Base-by-base conservation (phyloP, 2,888 invertebrate genomes). In the Stenodera caucasica region DNA sequence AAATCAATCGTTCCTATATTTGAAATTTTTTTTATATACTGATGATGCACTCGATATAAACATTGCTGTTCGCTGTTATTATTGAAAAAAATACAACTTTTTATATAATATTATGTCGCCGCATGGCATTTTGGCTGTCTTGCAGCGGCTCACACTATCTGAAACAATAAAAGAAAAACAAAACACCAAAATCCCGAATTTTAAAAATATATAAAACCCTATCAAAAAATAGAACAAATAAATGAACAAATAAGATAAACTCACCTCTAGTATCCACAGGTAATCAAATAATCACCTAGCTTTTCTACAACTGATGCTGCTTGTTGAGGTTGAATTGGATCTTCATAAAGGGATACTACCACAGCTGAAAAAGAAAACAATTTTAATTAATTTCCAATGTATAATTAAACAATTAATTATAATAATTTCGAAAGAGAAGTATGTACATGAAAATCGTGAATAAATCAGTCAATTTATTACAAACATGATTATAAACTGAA, bases 261-360 rank as follows among this genome's bases (percentile, higher is more conserved):
- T 77, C 69, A 87, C 87, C 87, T 88, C 90, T 94, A 95, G 90
- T 93, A 94, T 89, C 94, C 94, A 89, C 94, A 94, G 86, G 89
- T 90, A 87, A 94, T 89, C 88, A 95, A 91, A 90, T 95, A 95
- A 84, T 95, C 95, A 86, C 95, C 94, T 88, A 95, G 88, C 88
- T 94, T 94, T 89, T 95, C 95, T 84, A 94, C 94, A 84, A 95
- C 93, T 77, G 94, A 94, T 83, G 95, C 95, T 81, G 94, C 94
- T 86, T 95, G 95, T 84, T 95, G 94, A 83, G 95, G 94, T 86
- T 94, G 94, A 84, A 94, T 94, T 81, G 94, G 94, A 85, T 95
- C 94, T 89, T 94, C 93, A 82, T 95, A 95, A 82, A 94, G 88
- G 83, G 94, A 92, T 82, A 95, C 90, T 83, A 95, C 94, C 83